Conservation (phyloP, 1,140 invertebrate genomes). For the Euwallacea similis region DNA sequence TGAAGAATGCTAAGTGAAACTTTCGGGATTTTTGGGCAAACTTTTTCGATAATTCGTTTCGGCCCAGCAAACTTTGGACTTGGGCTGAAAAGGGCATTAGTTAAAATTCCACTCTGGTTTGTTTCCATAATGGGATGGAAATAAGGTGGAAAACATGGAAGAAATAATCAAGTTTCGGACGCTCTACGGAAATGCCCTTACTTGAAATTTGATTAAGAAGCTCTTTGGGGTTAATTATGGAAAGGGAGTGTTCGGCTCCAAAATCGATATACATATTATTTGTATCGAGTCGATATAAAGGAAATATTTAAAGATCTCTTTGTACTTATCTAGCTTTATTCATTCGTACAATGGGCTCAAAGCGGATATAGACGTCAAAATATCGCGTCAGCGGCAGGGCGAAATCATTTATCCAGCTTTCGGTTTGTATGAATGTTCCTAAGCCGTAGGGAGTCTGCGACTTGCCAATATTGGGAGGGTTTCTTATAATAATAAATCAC, state of each 20-base stretch:
- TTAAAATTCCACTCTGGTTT: slow-evolving; percentile 27
- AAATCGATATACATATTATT: too few species aligned
- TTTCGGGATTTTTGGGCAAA: slow-evolving; percentile 10
- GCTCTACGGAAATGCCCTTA: slow-evolving; percentile 4
- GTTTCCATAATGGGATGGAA: slow-evolving; percentile 28
- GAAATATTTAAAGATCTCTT: slow-evolving; percentile 4
- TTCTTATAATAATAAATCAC: too few species aligned
- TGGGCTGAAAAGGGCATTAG: slow-evolving; percentile 22
- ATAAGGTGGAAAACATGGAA: slow-evolving; percentile 27
- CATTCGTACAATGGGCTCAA: not conserved
- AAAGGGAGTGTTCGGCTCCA: too few species aligned
- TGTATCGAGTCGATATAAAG: not conserved
- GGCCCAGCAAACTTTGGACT: slow-evolving; percentile 3
- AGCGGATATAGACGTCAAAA: slow-evolving; percentile 16
- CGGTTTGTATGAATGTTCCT: too few species aligned
- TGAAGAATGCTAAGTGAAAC: not conserved
- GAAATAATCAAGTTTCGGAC: slow-evolving; percentile 29
- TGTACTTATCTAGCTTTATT: slow-evolving; percentile 3
- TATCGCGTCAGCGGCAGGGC: slow-evolving; percentile 4
- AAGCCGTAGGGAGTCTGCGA: too few species aligned
- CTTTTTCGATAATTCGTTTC: slow-evolving; percentile 28
- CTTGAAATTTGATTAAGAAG: slow-evolving; percentile 15
- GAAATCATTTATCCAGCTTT: slow-evolving; percentile 6
- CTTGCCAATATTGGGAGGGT: too few species aligned
- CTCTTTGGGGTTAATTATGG: not conserved